Evolutionary conservation across 2,113 vertebrate species (phyloP).

Genomic region (Cricetomys ansorgei): DNA sequence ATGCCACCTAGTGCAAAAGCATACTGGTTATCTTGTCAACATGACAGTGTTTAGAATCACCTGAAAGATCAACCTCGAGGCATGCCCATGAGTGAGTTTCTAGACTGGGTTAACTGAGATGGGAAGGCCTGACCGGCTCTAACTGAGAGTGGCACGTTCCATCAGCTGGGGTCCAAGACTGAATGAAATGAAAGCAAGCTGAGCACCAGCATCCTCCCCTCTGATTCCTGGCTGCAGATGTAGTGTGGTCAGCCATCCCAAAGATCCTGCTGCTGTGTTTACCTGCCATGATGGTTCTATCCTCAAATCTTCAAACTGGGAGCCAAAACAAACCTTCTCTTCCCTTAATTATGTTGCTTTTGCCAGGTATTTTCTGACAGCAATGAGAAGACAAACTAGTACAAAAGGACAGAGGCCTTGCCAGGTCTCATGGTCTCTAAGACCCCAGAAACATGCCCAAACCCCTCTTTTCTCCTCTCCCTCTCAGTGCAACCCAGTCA

Average conservation of each 20-base stretch:
- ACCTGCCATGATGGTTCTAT: no score
- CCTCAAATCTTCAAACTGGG: background rate
- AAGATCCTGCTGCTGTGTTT: background rate
- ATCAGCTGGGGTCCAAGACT: background rate
- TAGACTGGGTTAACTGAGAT: background rate
- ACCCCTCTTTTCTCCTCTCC: accelerated
- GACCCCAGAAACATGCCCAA: background rate
- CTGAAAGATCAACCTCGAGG: background rate
- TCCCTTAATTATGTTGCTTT: no score
- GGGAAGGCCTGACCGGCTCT: background rate
- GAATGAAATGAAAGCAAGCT: background rate
- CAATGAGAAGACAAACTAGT: background rate
- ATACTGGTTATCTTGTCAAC: background rate
- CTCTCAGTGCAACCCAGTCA: background rate
- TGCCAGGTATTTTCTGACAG: no score
- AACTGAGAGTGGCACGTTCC: background rate
- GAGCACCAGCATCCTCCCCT: background rate
- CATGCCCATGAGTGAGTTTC: background rate
- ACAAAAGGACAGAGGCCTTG: background rate
- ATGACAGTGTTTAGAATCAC: background rate
- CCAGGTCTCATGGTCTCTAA: background rate
- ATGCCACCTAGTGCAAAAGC: background rate
- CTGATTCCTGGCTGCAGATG: background rate
- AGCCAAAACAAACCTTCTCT: background rate
- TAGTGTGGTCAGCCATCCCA: background rate